Evolutionary conservation across 2,797 vertebrate species (phyloP).

Genomic region (Mus minutoides): DNA sequence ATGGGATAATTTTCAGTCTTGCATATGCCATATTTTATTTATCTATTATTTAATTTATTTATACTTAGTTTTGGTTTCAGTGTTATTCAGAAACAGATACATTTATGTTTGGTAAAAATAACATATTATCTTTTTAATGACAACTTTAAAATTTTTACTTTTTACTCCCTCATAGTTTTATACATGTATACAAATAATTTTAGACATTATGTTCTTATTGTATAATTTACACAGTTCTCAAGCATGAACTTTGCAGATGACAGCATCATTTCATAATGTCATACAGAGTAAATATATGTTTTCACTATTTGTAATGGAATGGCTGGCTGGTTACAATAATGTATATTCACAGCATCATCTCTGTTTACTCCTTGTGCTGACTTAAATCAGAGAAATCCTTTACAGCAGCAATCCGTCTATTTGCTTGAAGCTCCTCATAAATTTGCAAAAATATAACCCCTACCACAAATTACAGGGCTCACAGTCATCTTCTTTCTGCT

Average conservation of each 20-base stretch:
- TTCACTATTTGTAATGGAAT: neutral
- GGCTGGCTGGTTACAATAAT: neutral
- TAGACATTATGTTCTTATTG: neutral
- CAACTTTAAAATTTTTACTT: neutral
- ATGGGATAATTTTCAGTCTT: neutral
- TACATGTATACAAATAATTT: neutral
- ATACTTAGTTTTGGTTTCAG: slow-evolving; percentile 14
- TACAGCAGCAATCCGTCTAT: neutral
- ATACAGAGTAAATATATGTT: neutral
- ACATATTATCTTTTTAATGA: neutral
- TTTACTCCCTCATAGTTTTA: neutral
- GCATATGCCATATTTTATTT: neutral
- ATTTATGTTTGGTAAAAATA: neutral
- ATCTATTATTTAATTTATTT: neutral
- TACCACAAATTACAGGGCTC: neutral
- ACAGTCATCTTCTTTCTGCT: neutral
- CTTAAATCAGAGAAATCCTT: neutral
- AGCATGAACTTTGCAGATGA: neutral
- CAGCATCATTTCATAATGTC: neutral
- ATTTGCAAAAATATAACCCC: neutral
- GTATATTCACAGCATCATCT: neutral
- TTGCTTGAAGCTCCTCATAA: neutral
- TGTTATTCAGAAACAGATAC: neutral
- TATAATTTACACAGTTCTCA: neutral
- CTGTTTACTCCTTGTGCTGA: neutral